These are phyloP conservation scores for Salvelinus alpinus DNA, from an alignment of 2,113 vertebrate genomes.

Conservation along the genomic window DNA sequence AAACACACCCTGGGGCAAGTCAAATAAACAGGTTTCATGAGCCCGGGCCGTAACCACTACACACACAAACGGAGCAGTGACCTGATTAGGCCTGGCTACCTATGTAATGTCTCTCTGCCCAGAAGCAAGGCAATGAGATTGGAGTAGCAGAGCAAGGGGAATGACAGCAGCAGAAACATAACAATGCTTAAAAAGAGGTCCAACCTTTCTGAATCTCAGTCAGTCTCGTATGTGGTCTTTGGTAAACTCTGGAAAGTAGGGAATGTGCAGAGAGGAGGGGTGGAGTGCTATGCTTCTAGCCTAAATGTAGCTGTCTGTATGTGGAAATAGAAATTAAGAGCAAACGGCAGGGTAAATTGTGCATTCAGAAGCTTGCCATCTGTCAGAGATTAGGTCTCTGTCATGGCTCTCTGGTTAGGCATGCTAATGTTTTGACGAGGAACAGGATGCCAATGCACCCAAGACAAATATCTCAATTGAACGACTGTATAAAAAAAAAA, in stretches of 20 bases:
- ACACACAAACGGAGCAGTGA: slow-evolving; percentile 3
- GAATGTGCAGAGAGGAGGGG: too few relatives aligned
- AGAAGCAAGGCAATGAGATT: background rate
- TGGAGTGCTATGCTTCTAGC: background rate
- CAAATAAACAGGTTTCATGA: slow-evolving; percentile 24
- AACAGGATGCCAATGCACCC: slow-evolving; percentile 8
- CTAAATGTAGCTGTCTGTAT: background rate
- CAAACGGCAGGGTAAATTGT: slow-evolving; percentile 12
- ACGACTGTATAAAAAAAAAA: background rate
- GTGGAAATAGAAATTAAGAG: slow-evolving; percentile 17
- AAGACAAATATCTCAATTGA: slow-evolving; percentile 3
- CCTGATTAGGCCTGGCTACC: slow-evolving; percentile 6
- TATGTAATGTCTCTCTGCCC: background rate
- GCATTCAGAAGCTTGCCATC: slow-evolving; percentile 25
- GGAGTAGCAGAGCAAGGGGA: background rate
- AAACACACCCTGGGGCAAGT: slow-evolving; percentile 23
- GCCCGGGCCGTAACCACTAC: background rate
- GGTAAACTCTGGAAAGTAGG: too few relatives aligned
- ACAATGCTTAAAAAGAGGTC: too few relatives aligned
- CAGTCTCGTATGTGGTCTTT: too few relatives aligned
- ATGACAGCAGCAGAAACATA: background rate
- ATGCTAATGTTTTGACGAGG: slow-evolving; percentile 10
- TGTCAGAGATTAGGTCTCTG: slow-evolving; percentile 37
- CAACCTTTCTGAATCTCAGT: too few relatives aligned
- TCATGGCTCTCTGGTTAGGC: slow-evolving; percentile 14